phyloP scores from a whole-genome alignment of 1,140 invertebrate species.

The Gonioctena quinquepunctata region DNA sequence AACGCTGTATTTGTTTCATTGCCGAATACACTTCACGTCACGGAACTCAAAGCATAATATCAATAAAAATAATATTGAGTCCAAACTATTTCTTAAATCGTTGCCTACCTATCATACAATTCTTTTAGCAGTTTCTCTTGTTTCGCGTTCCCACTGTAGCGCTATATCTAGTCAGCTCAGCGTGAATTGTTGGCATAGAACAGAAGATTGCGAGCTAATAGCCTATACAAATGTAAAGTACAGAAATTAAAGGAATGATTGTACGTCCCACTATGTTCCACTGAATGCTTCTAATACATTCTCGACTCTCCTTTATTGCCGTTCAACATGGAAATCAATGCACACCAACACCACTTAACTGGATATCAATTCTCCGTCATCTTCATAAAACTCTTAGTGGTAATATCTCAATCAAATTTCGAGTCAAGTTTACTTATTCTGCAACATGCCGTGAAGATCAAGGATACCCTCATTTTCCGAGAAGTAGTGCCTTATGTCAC shows the following conservation, averaged over 20 bases:
- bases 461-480: not conserved
- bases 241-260: constrained; percentile 35
- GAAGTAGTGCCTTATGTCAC: not conserved
- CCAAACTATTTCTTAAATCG: too few species aligned
- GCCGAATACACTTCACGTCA: too few species aligned
- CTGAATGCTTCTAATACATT: constrained; percentile 29
- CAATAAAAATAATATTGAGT: too few species aligned
- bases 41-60: too few species aligned
- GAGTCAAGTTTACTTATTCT: not conserved
- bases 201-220: constrained; percentile 36
- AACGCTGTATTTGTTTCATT: too few species aligned
- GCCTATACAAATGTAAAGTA: constrained; percentile 40
- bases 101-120: too few species aligned
- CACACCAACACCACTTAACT: constrained; percentile 22
- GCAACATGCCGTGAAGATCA: not conserved
- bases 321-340: constrained; percentile 34
- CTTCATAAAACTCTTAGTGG: constrained; percentile 22
- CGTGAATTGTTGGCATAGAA: constrained; percentile 32
- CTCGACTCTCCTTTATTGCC: constrained; percentile 30
- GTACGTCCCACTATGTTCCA: constrained; percentile 20
- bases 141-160: not conserved
- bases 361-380: constrained; percentile 27
- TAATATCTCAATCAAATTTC: constrained; percentile 35
- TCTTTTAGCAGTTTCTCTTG: too few species aligned
- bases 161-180: not conserved